phyloP scores from a whole-genome alignment of 1,140 invertebrate species.

The Teleogryllus occipitalis region DNA sequence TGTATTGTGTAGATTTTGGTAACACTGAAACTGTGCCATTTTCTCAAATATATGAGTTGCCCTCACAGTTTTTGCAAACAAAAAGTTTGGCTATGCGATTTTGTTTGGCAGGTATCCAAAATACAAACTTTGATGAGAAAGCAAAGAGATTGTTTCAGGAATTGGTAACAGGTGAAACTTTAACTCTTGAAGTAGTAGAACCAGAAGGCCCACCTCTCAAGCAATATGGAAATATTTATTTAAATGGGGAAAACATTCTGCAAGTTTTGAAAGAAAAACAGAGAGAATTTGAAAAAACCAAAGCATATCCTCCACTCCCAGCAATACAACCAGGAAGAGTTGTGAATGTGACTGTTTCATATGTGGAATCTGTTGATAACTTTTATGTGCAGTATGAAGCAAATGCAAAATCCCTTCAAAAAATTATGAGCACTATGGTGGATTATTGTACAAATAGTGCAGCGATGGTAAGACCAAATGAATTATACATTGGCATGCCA shows the following conservation, averaged over 20 bases:
- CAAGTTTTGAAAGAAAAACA: constrained; percentile 34
- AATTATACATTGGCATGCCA: constrained; percentile 47
- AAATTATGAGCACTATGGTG: constrained; percentile 44
- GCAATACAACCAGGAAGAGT: constrained; percentile 22
- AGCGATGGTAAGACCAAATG: constrained; percentile 35
- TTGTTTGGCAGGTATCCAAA: constrained; percentile 55
- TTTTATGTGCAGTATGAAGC: constrained; percentile 61
- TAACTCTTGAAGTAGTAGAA: constrained; percentile 53
- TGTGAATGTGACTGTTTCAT: constrained; percentile 54
- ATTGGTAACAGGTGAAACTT: constrained; percentile 48
- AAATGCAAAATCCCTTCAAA: constrained; percentile 44
- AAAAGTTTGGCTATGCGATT: constrained; percentile 64
- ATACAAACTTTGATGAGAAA: constrained; percentile 52
- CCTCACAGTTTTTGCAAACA: constrained; percentile 50
- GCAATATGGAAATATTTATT: constrained; percentile 58
- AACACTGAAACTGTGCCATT: constrained; percentile 58
- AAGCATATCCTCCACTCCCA: not conserved
- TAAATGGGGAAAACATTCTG: constrained; percentile 45
- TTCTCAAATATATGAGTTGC: constrained; percentile 61
- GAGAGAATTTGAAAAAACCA: not conserved
- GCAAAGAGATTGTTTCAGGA: constrained; percentile 60
- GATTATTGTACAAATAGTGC: constrained; percentile 35
- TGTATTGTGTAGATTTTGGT: constrained; percentile 72
- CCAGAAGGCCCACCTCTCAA: constrained; percentile 56
- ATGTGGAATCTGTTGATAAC: constrained; percentile 56